Evolutionary conservation across 2,797 vertebrate species (phyloP), one percentile per base, ranked within the genome.

Genomic region (Ctenosaura bakeri): DNA sequence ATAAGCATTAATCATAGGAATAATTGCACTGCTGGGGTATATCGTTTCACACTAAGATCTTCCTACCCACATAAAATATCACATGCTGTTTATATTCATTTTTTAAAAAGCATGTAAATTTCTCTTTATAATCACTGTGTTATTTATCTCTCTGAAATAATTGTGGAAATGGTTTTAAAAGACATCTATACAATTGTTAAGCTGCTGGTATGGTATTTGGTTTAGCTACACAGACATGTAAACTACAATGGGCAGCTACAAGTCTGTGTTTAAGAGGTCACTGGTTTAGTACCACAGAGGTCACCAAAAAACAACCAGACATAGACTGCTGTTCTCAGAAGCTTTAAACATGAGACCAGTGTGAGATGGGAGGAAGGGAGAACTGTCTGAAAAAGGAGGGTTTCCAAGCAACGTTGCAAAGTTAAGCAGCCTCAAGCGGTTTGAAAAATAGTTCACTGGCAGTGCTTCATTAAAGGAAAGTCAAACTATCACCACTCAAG

Each of bases 401-500:
- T 96, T 97, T 97, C 97, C 93, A 97, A 95, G 97, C 97, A 97
- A 97, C 97, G 93, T 95, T 84, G 91, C 94, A 95, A 95, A 97
- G 95, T 64, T 93, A 95, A 97, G 92, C 95, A 94, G 96, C 95
- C 95, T 94, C 93, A 91, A 92, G 95, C 94, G 80, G 93, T 81
- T 18, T 91, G 93, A 96, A 97, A 96, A 97, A 97, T 95, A 97
- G 92, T 81, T 78, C 77, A 73, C 89, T 96, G 96, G 96, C 96
- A 92, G 87, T 80, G 83, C 93, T 96, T 95, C 96, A 95, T 95
- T 94, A 94, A 94, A 95, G 90, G 26, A 82, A 90, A 96, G 93
- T 92, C 92, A 92, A 93, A 93, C 93, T 92, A 96, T 89, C 56
- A 93, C 52, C 80, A 93, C 50, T 91, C 91, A 93, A 88, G 88